A percentile compares a stretch with the other conserved stretches of the same genome.
phyloP scores from a whole-genome alignment of 2,888 invertebrate genomes.

The Dicycla oo region DNA sequence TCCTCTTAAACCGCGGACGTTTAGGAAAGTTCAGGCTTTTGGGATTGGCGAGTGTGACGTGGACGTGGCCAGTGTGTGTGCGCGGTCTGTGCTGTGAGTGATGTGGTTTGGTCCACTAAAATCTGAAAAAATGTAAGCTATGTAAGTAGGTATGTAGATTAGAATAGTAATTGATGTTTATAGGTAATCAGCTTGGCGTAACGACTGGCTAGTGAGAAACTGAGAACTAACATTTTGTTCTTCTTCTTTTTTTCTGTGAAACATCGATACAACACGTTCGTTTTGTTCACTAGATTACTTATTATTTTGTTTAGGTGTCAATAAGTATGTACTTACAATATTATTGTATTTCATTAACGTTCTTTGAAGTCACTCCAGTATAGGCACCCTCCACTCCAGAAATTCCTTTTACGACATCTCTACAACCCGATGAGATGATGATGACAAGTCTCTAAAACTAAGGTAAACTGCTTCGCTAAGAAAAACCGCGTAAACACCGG shows the following conservation, averaged over 20 bases:
- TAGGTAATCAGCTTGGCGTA: neutral
- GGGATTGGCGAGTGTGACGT: constrained; percentile 22
- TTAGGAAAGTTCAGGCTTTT: constrained; percentile 48
- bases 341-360: neutral
- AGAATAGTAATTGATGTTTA: neutral
- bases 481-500: constrained; percentile 36
- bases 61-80: neutral
- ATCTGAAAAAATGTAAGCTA: neutral
- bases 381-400: neutral
- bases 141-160: neutral
- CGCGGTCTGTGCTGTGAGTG: neutral
- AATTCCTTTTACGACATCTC: neutral
- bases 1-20: constrained; percentile 46
- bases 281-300: neutral
- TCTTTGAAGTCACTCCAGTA: too few species aligned
- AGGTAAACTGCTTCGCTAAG: constrained; percentile 28
- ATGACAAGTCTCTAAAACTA: constrained; percentile 38
- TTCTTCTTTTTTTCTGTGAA: neutral
- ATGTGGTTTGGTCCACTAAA: too few species aligned
- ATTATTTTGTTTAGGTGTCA: neutral
- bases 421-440: neutral
- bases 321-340: neutral
- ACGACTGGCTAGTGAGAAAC: neutral
- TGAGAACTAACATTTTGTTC: neutral
- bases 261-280: neutral